Base-by-base conservation (phyloP, 1,140 invertebrate species). In the Drosophila sproati region DNA sequence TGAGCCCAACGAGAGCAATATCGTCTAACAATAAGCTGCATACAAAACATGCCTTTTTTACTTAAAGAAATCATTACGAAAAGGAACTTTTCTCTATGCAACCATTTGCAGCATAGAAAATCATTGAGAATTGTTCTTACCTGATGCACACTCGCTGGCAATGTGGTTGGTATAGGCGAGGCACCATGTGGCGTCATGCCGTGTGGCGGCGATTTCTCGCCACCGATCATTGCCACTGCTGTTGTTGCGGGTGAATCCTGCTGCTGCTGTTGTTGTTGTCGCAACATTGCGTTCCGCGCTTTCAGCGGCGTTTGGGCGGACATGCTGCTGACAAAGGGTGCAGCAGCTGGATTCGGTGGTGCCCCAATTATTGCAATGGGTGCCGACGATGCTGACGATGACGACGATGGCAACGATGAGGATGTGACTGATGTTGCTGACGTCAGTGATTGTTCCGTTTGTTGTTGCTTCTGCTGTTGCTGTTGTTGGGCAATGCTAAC, bases 131-230 rank as follows among this genome's bases (percentile, higher is more conserved):
- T 34, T 4, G 5, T 8, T 80, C 73, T 76, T 75, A 94, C 94
- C 92, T 94, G 93, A 93, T 94, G 94, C 20, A 94, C 92, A 47
- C 85, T 94, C n/a, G 94, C 92, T 77, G 94, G 91, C 83, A 91
- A 47, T 57, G 82, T 82, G 31, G 91, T 83, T 56, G 91, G 91
- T 78, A 92, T 90, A 56, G 91, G 87, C 6, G 92, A 91, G 10
- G 91, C 81, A 50, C 79, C 80, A 54, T 92, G 91, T 3, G 91
- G 92, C 32, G 92, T 92, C 76, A 92, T 91, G 8, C 90, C 91
- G 32, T 85, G 85, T 2, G 91, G 85, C 4, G 92, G 92, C 3
- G 91, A 89, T 59, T 92, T 92, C 51, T 92, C 92, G 10, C 87
- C 90, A 6, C 69, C 73, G 6, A 87, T 64, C 10, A 87, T 66